These are phyloP conservation scores for Polia nebulosa DNA, from an alignment of 2,888 invertebrate species.

Conservation along the genomic window DNA sequence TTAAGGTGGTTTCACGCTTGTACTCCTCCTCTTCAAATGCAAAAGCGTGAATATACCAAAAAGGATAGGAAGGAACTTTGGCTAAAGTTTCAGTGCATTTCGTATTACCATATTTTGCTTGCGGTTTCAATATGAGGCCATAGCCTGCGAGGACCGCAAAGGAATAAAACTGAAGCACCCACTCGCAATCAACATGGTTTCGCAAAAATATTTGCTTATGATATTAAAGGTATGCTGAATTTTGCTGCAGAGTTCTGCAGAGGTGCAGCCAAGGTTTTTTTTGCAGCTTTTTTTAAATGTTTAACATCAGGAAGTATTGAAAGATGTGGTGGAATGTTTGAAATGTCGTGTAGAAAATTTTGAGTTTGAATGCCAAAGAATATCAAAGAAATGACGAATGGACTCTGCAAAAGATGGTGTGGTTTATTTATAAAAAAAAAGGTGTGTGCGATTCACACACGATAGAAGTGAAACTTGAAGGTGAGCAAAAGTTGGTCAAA, in stretches of 20 bases:
- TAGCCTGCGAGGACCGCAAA: constrained; percentile 8
- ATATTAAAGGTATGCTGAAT: constrained; percentile 40
- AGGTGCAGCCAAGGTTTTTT: neutral
- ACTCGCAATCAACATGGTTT: constrained; percentile 43
- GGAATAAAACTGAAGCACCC: constrained; percentile 50
- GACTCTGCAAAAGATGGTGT: no score
- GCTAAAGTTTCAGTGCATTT: constrained; percentile 40
- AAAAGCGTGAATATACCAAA: constrained; percentile 8
- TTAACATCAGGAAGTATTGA: neutral
- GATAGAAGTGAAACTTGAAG: no score
- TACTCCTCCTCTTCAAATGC: neutral
- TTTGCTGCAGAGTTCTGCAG: constrained; percentile 15
- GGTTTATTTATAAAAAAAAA: no score
- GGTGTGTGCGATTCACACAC: no score
- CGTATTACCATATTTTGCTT: constrained; percentile 44
- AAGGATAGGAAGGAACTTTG: neutral
- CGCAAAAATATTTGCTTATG: constrained; percentile 45
- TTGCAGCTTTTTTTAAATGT: neutral
- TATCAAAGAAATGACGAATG: no score
- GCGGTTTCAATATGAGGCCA: constrained; percentile 51
- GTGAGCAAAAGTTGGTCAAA: no score
- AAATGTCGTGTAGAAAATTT: no score
- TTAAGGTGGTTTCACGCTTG: no score
- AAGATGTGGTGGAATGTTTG: no score
- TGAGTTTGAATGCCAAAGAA: neutral